phyloP scores from a whole-genome alignment of 1,140 invertebrate species.

The Danaus melanippus region DNA sequence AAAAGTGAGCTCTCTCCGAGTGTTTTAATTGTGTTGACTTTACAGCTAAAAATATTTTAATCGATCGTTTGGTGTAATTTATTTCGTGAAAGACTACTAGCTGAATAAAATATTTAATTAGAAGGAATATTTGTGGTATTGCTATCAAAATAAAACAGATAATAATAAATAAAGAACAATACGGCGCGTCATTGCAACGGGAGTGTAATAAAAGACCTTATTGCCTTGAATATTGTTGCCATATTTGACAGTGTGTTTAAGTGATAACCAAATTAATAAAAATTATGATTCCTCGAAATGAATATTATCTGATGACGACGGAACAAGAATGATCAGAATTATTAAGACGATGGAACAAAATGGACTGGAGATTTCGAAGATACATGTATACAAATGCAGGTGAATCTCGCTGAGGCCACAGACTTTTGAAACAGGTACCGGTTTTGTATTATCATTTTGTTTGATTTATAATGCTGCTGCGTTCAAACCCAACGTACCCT shows the following conservation, averaged over 20 bases:
- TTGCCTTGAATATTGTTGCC: constrained; percentile 20
- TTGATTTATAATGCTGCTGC: constrained; percentile 55
- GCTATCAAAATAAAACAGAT: constrained; percentile 62
- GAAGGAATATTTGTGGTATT: constrained; percentile 22
- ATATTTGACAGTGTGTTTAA: constrained; percentile 8
- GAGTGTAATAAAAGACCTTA: constrained; percentile 46
- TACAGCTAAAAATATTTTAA: constrained; percentile 27
- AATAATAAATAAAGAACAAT: constrained; percentile 66
- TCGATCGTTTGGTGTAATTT: constrained; percentile 1
- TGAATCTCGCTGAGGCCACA: constrained; percentile 58
- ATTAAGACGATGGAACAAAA: constrained; percentile 29
- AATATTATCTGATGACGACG: constrained; percentile 36
- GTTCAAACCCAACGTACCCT: constrained; percentile 20
- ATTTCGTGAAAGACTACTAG: background rate
- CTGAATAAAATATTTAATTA: constrained; percentile 6
- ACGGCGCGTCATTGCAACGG: constrained; percentile 25
- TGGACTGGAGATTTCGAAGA: constrained; percentile 54
- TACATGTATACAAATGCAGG: constrained; percentile 37
- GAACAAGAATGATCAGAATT: constrained; percentile 20
- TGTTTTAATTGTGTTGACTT: constrained; percentile 27
- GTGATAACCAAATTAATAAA: constrained; percentile 51
- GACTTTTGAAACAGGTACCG: constrained; percentile 68
- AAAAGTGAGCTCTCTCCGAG: constrained; percentile 50
- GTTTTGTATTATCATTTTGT: constrained; percentile 69
- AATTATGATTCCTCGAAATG: constrained; percentile 46